A percentile compares a stretch with the other conserved stretches of the same genome.
These are phyloP conservation scores for Tangara arthus DNA, from an alignment of 2,797 vertebrate species.

Conservation along the genomic window DNA sequence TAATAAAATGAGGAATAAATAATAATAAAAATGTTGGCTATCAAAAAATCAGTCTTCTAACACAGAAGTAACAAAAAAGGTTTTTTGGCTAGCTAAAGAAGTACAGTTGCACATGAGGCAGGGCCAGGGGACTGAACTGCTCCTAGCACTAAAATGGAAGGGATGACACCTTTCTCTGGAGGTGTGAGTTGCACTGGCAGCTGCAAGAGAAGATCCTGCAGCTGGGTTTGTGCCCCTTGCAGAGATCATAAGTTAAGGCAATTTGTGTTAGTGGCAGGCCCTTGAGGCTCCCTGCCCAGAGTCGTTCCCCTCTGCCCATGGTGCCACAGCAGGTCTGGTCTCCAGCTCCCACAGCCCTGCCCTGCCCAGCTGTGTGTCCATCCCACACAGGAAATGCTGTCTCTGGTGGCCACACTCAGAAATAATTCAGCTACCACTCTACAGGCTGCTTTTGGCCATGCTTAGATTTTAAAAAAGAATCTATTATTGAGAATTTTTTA, in stretches of 20 bases:
- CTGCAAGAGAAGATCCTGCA: background rate
- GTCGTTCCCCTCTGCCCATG: fast-evolving
- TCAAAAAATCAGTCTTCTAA: background rate
- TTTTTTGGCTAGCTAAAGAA: background rate
- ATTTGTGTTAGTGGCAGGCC: background rate
- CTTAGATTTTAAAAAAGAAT: background rate
- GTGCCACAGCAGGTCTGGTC: background rate
- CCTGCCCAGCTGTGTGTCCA: background rate
- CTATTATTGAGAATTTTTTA: background rate
- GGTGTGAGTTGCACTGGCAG: fast-evolving
- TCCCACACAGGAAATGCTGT: background rate
- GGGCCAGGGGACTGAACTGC: background rate
- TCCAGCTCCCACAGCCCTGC: background rate
- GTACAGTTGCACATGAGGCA: background rate
- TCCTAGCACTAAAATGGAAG: background rate
- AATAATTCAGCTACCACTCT: background rate
- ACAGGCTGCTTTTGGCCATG: background rate
- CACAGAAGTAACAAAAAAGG: background rate
- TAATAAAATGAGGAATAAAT: too few species aligned
- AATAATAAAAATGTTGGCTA: background rate
- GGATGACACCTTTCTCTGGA: background rate
- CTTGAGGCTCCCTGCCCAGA: background rate
- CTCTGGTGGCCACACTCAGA: background rate
- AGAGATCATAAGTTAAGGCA: background rate
- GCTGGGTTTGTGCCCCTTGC: background rate